Evolutionary conservation across 2,888 invertebrate genomes (phyloP), one percentile per base, ranked within the genome.

Genomic region (Acronicta psi): DNA sequence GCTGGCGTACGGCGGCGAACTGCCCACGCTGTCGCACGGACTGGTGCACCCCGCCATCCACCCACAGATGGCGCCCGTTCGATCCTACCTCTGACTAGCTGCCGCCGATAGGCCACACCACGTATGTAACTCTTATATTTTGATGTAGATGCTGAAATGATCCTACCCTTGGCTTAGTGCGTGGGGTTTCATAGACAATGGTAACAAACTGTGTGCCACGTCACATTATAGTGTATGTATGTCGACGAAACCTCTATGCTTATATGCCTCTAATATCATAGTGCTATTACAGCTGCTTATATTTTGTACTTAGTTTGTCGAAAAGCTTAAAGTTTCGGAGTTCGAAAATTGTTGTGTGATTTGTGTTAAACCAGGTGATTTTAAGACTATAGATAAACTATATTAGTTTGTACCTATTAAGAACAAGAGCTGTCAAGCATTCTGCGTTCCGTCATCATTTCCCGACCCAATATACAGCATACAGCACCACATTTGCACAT

Each of bases 71-170:
- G 98, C 99, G 94, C 98, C 98, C 93, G 98, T 98, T 94, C 97
- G 98, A 95, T 98, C 98, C 95, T 98, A 98, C 96, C 98, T 98
- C 97, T 98, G 98, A 98, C 98, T 98, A 98, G 97, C 97, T 97
- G 96, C 96, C 95, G 96, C 96, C 95, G 96, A 97, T 95, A 95
- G 96, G 93, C 94, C 94, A 93, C 94, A 96, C 96, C 91, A 95
- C 96, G 95, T 96, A 93, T 88, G 96, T 95, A 81, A 23, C 23
- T 6, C 14, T 31, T 47, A 9, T 46, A 10, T 43, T 11, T 34
- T 20, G 8, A 18, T 13, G 16, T 31, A 37, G 31, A 17, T 54
- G 34, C 42, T 49, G 9, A 11, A 31, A 18, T 16, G 31, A 7
- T 44, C 17, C 1, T 23, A 34, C 20, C 23, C 9, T 31, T n/a